Evolutionary conservation across 2,888 invertebrate species (phyloP).

Genomic region (Gymnoscelis rufifasciata): DNA sequence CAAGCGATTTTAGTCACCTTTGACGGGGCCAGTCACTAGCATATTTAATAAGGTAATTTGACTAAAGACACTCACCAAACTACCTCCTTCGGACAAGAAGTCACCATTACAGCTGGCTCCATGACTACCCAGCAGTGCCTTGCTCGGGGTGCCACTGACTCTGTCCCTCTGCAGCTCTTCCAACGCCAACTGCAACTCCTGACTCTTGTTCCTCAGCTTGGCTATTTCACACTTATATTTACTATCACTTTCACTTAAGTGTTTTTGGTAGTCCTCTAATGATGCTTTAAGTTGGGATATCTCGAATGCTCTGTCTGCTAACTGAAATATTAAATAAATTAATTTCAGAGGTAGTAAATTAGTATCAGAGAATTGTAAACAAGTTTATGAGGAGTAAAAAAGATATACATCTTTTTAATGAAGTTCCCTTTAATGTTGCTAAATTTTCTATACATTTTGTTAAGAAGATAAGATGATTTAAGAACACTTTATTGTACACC

Average conservation of each 20-base stretch:
- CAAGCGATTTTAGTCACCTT: no score
- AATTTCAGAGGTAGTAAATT: no score
- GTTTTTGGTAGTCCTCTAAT: slow-evolving; percentile 83
- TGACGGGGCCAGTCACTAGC: no score
- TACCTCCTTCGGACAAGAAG: slow-evolving; percentile 78
- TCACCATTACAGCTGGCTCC: slow-evolving; percentile 73
- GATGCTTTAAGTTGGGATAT: slow-evolving; percentile 82
- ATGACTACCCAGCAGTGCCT: slow-evolving; percentile 61
- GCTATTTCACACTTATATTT: slow-evolving; percentile 79
- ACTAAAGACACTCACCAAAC: slow-evolving; percentile 65
- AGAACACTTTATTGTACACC: no score
- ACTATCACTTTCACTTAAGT: slow-evolving; percentile 80
- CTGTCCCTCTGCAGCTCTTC: slow-evolving; percentile 69
- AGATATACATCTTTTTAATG: no score
- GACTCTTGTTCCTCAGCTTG: slow-evolving; percentile 78
- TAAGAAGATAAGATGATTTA: no score
- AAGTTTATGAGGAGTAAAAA: no score
- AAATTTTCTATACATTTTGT: no score
- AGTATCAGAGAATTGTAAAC: no score
- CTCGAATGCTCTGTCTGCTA: slow-evolving; percentile 87
- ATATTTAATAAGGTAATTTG: neutral
- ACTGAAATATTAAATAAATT: no score
- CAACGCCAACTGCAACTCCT: slow-evolving; percentile 64
- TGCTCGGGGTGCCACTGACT: slow-evolving; percentile 54
- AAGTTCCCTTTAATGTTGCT: no score